Base-by-base conservation (phyloP, 2,113 vertebrate species). In the Perccottus glenii region DNA sequence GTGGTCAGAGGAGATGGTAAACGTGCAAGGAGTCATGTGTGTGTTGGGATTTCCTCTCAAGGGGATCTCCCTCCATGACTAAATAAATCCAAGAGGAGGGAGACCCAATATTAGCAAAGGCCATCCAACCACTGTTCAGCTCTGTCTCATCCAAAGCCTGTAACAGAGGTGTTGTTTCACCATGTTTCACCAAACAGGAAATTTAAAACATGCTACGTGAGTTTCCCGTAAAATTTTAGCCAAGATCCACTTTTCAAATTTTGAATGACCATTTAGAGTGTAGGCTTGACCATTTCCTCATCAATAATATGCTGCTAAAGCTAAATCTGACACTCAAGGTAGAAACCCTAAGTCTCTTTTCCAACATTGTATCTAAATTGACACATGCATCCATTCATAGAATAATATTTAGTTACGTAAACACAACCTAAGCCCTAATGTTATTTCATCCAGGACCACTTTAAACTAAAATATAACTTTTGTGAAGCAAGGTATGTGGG, bases 41-140 rank as follows among this genome's bases (percentile, higher is more conserved):
- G 60, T 68, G 55, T 57, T 64, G 70, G 74, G 57, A 50, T 84
- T 86, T 86, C 81, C 81, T 73, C 77, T 84, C 70, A 53, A 38
- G 69, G 78, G 72, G 61, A 67, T 77, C 38, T 74, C 73, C 73
- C 73, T 85, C 60, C 69, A 81, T 84, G 83, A 89, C 78, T 81
- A 78, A 86, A 66, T 83, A 58, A 82, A 85, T 73, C 48, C 83
- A 87, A 65, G 69, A 78, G 62, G 70, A 64, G 65, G 78, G 67
- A 82, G 68, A 84, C 78, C 78, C 73, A 67, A 52, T 32, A 46
- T 70, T 43, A 70, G 32, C 59, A 78, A 58, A 85, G 74, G 73
- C 83, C 73, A 78, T 58, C 68, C 50, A 53, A 58, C 65, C 60
- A 76, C 62, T 32, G 51, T 77, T 58, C 9, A 40, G 19, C 19